Percentiles rank a stretch among this genome's conserved stretches.
Evolutionary conservation across 2,113 vertebrate species (phyloP).

Genomic region (Dipodomys spectabilis): DNA sequence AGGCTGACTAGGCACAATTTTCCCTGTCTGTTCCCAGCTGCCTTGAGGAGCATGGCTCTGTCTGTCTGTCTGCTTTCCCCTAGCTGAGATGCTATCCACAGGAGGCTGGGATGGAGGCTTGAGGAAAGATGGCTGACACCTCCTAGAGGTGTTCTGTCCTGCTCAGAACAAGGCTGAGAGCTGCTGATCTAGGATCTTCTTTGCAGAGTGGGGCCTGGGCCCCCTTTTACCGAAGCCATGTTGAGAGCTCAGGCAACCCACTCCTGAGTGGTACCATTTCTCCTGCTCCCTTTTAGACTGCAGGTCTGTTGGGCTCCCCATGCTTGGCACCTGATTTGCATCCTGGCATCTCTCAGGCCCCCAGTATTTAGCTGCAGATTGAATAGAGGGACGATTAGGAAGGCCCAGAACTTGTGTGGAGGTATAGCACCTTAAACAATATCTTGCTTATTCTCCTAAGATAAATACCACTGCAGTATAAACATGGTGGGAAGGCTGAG

Average conservation of each 20-base stretch:
- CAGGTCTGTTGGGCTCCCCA: rapidly evolving
- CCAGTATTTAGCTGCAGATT: not conserved
- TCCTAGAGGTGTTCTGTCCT: not conserved
- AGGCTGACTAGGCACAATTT: rapidly evolving
- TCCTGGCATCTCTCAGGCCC: not conserved
- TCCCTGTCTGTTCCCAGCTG: rapidly evolving
- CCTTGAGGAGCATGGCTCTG: rapidly evolving
- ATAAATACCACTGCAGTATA: too few relatives aligned
- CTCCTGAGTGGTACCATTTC: rapidly evolving
- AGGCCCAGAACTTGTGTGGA: not conserved
- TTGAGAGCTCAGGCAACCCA: rapidly evolving
- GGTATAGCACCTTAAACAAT: not conserved
- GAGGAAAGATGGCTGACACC: not conserved
- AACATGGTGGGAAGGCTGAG: rapidly evolving
- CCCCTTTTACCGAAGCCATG: rapidly evolving
- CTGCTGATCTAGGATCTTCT: too few relatives aligned
- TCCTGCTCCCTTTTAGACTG: rapidly evolving
- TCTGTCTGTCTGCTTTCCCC: not conserved
- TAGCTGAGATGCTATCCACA: not conserved
- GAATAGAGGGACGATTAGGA: not conserved
- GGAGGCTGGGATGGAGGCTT: not conserved
- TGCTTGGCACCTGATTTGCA: not conserved
- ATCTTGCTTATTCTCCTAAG: rapidly evolving
- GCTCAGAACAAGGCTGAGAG: not conserved
- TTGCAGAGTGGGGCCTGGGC: rapidly evolving